Conservation (phyloP, 2,113 vertebrate genomes). For the Typhlomys cinereus region DNA sequence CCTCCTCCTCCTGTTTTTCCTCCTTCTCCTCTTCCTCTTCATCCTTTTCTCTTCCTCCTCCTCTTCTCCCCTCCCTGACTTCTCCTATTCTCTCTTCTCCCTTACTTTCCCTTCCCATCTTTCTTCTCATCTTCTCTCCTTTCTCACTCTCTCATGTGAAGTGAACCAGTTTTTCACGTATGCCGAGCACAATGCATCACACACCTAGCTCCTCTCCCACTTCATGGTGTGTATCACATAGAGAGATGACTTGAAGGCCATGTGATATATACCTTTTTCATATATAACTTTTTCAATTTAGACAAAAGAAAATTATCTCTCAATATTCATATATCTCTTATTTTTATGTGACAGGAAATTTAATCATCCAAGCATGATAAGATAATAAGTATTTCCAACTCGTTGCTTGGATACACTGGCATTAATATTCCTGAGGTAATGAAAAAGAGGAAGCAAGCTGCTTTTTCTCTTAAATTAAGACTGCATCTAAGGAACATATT, state of each 20-base stretch:
- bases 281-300: not conserved
- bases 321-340: slow-evolving; percentile 24
- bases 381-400: slow-evolving; percentile 42
- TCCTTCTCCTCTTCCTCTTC: no score
- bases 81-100: no score
- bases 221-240: not conserved
- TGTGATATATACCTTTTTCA: not conserved
- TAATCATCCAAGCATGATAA: slow-evolving; percentile 53
- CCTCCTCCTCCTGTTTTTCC: not conserved
- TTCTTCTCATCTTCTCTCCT: no score
- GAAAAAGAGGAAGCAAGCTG: slow-evolving; percentile 18
- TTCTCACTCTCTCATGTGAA: not conserved
- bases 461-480: not conserved
- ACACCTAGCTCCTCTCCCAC: not conserved
- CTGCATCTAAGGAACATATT: not conserved
- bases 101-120: not conserved
- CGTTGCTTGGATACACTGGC: slow-evolving; percentile 48
- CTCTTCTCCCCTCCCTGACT: no score
- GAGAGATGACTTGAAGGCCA: not conserved
- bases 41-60: not conserved
- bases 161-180: not conserved
- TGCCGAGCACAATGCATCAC: not conserved
- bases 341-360: slow-evolving; percentile 41
- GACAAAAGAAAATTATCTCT: not conserved
- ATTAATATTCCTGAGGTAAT: slow-evolving; percentile 39